These are phyloP conservation scores for Myotis daubentonii DNA, from an alignment of 2,797 vertebrate species.

Conservation along the genomic window DNA sequence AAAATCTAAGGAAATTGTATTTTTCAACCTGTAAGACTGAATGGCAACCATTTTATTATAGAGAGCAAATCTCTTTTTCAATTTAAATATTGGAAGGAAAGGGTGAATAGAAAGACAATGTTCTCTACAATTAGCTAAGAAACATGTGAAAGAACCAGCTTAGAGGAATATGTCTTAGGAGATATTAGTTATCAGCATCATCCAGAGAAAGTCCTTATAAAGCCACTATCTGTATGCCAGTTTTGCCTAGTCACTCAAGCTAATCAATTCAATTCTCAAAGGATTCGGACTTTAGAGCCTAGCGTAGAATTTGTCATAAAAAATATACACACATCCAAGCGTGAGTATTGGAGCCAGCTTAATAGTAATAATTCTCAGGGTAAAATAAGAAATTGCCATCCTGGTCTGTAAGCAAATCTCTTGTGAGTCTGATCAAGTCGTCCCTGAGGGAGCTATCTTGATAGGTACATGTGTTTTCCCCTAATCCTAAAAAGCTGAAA, in stretches of 20 bases:
- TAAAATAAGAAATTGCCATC: slow-evolving; percentile 12
- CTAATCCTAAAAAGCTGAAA: not conserved
- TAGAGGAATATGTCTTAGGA: not conserved
- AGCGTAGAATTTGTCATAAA: slow-evolving; percentile 36
- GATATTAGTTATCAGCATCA: not conserved
- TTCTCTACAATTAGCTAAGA: not conserved
- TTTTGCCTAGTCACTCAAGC: not conserved
- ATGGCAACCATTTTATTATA: not conserved
- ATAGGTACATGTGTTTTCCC: not conserved
- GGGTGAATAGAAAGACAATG: not conserved
- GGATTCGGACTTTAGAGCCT: not conserved
- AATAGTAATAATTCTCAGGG: slow-evolving; percentile 29
- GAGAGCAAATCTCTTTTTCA: not conserved
- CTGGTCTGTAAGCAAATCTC: not conserved
- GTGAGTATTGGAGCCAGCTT: slow-evolving; percentile 8
- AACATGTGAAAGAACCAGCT: not conserved
- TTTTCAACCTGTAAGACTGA: not conserved
- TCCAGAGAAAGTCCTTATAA: not conserved
- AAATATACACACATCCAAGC: not conserved
- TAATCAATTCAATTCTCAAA: slow-evolving; percentile 27
- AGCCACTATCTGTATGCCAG: not conserved
- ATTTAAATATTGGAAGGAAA: slow-evolving; percentile 36
- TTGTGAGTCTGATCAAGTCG: not conserved
- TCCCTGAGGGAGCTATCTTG: not conserved
- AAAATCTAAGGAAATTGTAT: not conserved